Conservation (phyloP, 2,797 vertebrate genomes). For the Lepidocolaptes lacrymiger region DNA sequence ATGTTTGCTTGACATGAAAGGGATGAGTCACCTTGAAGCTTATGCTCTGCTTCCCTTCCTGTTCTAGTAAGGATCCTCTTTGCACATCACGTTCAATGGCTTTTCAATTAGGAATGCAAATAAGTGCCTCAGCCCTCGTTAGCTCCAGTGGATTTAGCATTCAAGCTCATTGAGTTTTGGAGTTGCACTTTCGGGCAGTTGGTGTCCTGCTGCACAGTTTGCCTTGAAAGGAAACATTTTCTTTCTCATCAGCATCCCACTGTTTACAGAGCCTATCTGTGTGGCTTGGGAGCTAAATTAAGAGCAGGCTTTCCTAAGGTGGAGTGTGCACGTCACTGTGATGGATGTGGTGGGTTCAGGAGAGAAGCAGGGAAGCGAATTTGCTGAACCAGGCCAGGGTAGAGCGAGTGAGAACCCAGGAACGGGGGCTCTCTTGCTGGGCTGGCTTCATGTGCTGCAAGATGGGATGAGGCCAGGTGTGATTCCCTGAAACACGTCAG, state of each 20-base stretch:
- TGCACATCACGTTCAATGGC: background rate
- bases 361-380: background rate
- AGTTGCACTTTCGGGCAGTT: background rate
- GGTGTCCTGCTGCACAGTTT: background rate
- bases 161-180: background rate
- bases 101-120: background rate
- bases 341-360: background rate
- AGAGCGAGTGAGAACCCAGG: background rate
- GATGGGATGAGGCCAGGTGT: background rate
- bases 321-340: background rate
- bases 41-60: background rate
- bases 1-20: conserved; percentile 1
- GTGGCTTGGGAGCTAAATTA: background rate
- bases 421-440: background rate
- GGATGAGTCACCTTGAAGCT: conserved; percentile 47
- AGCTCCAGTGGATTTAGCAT: background rate
- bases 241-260: background rate
- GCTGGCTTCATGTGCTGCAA: background rate
- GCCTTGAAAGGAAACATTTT: conserved; percentile 7
- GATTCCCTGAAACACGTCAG: background rate
- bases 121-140: background rate
- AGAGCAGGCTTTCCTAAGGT: background rate
- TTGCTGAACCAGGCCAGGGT: background rate
- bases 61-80: background rate
- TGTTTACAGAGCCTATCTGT: background rate